Evolutionary conservation across 2,888 invertebrate species (phyloP), one percentile per base, ranked within the genome.

Genomic region (Spialia ferax): DNA sequence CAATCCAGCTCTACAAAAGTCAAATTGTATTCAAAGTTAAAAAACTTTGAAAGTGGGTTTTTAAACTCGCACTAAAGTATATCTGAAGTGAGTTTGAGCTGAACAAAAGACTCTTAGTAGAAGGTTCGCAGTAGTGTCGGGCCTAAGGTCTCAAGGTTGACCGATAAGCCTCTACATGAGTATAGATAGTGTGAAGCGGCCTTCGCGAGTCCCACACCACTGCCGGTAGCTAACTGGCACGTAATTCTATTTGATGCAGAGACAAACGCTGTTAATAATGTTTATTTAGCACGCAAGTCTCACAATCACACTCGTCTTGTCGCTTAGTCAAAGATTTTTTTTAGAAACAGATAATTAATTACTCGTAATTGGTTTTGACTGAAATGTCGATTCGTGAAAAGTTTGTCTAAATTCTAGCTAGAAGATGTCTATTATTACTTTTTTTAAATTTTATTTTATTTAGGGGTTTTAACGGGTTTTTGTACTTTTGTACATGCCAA

Each of bases 201-300:
- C 59, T 60, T 60, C 59, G 42, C 15, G 32, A 55, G 7, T 38
- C 38, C 56, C 56, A 57, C 56, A 55, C 55, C 32, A 55, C 55
- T 29, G 56, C 56, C 56, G 56, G 35, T 35, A 57, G 56, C 56
- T 38, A 38, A 22, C 42, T 56, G 13, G 35, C 35, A 35, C 57
- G 57, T 57, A 38, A 57, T 57, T 57, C 57, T 57, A 45, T 59
- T 59, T 45, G 45, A 59, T 60, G 60, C 13, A 35, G 32, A 62
- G 50, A 62, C 61, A 62, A 52, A 52, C 61, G 50, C n/a, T 48
- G 50, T 52, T 52, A 50, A 62, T 62, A 62, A 62, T 52, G 50
- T 62, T 62, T 50, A 32, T 22, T 62, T 52, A 22, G 32, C 50
- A 50, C 45, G 20, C 45, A 29, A 52, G 20, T 50, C 32, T 50